A percentile compares a stretch with the other conserved stretches of the same genome.
Evolutionary conservation across 35 echinoderm and acorn worm genomes (phyloP).

Genomic region (Apostichopus californicus): DNA sequence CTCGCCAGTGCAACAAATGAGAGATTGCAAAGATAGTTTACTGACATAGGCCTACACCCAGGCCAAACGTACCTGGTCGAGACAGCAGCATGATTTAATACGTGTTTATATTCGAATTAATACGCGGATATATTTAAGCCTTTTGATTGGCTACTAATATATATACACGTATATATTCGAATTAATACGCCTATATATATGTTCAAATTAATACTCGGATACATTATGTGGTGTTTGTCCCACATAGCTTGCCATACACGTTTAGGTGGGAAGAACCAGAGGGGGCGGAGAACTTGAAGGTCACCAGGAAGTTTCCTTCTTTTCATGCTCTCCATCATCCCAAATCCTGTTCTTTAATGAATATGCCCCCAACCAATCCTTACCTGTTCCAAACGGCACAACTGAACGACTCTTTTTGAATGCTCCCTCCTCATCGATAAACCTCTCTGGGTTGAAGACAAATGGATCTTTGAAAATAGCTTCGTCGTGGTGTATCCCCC

Average conservation of each 20-base stretch:
- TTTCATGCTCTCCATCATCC: background rate
- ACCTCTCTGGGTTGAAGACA: constrained; percentile 78
- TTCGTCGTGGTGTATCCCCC: constrained; percentile 48
- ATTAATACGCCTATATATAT: background rate
- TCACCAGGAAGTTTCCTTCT: background rate
- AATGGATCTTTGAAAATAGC: constrained; percentile 49
- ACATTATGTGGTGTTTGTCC: too few species aligned
- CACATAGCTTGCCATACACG: too few species aligned
- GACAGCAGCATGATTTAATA: background rate
- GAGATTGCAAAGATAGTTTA: too few species aligned
- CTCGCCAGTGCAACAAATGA: too few species aligned
- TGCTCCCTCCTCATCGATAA: constrained; percentile 51
- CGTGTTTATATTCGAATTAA: too few species aligned
- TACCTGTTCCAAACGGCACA: constrained; percentile 11
- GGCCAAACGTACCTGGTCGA: background rate
- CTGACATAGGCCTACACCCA: too few species aligned
- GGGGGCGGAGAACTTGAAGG: background rate
- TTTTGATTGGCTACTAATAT: background rate
- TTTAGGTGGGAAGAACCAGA: background rate
- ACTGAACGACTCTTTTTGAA: background rate
- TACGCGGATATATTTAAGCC: too few species aligned
- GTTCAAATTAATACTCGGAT: background rate
- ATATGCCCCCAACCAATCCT: background rate
- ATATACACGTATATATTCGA: background rate
- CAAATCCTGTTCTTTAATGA: background rate